These are phyloP conservation scores for Orchestes rusci DNA, from an alignment of 2,888 invertebrate genomes.

Conservation along the genomic window DNA sequence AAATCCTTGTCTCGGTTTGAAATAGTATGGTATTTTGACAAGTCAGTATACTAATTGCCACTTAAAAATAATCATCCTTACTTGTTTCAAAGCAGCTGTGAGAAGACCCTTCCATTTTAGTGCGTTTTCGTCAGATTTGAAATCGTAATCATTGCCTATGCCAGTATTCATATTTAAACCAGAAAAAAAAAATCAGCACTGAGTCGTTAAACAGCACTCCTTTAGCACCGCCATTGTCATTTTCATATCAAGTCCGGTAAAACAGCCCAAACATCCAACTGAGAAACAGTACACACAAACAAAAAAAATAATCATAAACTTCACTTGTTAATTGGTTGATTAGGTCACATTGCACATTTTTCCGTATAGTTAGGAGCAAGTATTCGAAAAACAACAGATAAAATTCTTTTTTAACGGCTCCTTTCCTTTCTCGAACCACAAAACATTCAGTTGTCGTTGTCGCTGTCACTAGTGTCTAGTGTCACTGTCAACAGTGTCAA, in stretches of 20 bases:
- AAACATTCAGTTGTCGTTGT: constrained; percentile 37
- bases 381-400: constrained; percentile 23
- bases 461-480: too few relatives aligned
- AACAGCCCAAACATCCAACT: constrained; percentile 15
- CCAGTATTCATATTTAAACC: constrained; percentile 44
- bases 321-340: constrained; percentile 26
- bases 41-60: too few relatives aligned
- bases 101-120: constrained; percentile 91
- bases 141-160: constrained; percentile 63
- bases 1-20: too few relatives aligned
- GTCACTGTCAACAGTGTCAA: too few relatives aligned
- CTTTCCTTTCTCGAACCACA: constrained; percentile 27
- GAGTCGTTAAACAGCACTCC: constrained; percentile 24
- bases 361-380: constrained; percentile 22
- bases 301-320: constrained; percentile 28
- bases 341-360: constrained; percentile 37
- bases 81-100: constrained; percentile 80
- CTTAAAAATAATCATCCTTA: constrained; percentile 43
- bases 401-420: constrained; percentile 27
- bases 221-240: constrained; percentile 30
- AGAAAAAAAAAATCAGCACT: constrained; percentile 25
- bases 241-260: constrained; percentile 20
- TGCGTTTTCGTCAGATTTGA: constrained; percentile 80
- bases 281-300: constrained; percentile 29
- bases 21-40: too few relatives aligned